Base-by-base conservation (phyloP, 2,797 vertebrate species). In the Acipenser ruthenus region DNA sequence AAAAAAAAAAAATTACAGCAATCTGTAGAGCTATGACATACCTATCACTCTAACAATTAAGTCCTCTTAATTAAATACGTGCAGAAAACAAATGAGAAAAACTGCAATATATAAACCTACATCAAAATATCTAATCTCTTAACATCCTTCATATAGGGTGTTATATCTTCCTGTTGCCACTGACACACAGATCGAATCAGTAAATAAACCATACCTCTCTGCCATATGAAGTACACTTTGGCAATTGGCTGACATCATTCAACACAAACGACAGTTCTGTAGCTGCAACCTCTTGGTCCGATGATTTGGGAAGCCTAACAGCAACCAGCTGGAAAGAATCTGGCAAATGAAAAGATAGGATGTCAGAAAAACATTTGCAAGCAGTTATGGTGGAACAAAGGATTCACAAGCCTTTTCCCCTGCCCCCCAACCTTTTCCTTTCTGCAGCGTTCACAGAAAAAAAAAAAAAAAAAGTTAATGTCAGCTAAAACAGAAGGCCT, bases 291-390 rank as follows among this genome's bases (percentile, higher is more conserved):
- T 91, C 82, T 74, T 91, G 94, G 55, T 85, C 86, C 11, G 81
- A 70, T 10, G 83, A 85, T 79, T 85, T 91, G 1, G 93, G 83
- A 69, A 97, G 81, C 67, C 85, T 86, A 49, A 94, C 70, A 0
- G 91, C 91, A 60, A 92, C 84, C 75, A 99, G 80, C 66, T 95
- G 93, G 84, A 88, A 94, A 1, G 50, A 7, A 71, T 89, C 95
- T 98, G 77, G 23, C 70, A 9, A 68, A 15, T 74, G 13, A 74
- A 11, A 69, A 1, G 65, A 8, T 65, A 8, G 10, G 11, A 62
- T 62, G 47, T 37, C 47, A 62, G n/a, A 37, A 49, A 62, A 62
- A 62, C 61, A 62, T 62, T 48, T 47, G n/a, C 13, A 62, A 62
- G 61, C 8, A 62, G 1, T 8, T 4, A 23, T 12, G 70, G 7